A percentile compares a stretch with the other conserved stretches of the same genome.
Conservation (phyloP, 37 sponge, comb jelly and placozoan genomes). For the Hormiphora californensis region DNA sequence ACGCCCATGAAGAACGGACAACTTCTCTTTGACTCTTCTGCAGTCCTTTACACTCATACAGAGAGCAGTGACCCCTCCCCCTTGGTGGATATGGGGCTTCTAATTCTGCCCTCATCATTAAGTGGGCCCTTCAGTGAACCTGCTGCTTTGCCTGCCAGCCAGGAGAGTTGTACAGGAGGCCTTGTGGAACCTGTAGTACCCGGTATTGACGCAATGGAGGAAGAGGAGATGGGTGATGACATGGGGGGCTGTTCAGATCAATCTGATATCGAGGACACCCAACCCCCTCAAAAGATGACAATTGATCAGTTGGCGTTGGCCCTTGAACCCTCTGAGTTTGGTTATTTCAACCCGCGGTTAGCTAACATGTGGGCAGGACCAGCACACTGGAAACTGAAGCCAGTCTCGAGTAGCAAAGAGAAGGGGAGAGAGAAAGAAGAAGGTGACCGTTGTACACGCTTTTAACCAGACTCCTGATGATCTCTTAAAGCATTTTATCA, state of each 20-base stretch:
- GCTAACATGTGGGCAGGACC: slow-evolving; percentile 86
- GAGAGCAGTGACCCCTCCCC: neutral
- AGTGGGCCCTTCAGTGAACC: too few relatives aligned
- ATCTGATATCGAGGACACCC: too few relatives aligned
- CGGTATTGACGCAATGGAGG: neutral
- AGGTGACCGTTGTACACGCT: neutral
- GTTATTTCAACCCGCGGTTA: slow-evolving; percentile 69
- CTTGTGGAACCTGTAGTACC: slow-evolving; percentile 1
- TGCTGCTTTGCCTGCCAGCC: neutral
- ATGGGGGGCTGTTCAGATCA: too few relatives aligned
- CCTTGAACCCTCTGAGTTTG: slow-evolving; percentile 69
- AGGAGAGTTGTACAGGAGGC: slow-evolving; percentile 12
- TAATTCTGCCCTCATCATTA: too few relatives aligned
- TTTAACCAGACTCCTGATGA: neutral
- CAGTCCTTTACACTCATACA: neutral
- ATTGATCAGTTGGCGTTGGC: slow-evolving; percentile 55
- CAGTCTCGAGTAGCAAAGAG: neutral
- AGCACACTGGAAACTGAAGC: slow-evolving; percentile 73
- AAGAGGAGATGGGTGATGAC: neutral
- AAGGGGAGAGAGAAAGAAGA: slow-evolving; percentile 22
- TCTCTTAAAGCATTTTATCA: slow-evolving; percentile 17
- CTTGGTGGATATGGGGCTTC: neutral
- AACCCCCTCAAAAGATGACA: neutral
- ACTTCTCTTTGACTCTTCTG: slow-evolving; percentile 20
- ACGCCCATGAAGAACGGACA: neutral